Evolutionary conservation across 2,888 invertebrate species (phyloP).

Genomic region (Cerastis rubricosa): DNA sequence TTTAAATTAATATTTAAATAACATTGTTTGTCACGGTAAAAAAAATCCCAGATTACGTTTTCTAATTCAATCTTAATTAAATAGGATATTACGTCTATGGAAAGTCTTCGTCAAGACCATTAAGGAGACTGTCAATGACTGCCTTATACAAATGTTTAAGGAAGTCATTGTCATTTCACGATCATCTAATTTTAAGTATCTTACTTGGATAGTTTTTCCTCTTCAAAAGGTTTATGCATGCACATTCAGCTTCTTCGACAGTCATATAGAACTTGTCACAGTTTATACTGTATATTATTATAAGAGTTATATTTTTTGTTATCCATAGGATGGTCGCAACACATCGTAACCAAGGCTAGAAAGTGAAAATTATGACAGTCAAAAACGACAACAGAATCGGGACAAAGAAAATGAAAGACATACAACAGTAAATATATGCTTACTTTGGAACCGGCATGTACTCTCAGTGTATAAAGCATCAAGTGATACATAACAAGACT

Average conservation of each 20-base stretch:
- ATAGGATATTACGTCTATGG: too few relatives aligned
- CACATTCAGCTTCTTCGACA: conserved; percentile 28
- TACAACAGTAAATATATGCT: conserved; percentile 1
- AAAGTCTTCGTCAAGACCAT: neutral
- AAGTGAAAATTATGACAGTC: neutral
- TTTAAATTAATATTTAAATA: neutral
- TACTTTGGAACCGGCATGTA: conserved; percentile 21
- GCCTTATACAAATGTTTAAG: neutral
- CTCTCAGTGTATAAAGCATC: conserved; percentile 22
- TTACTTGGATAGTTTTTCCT: conserved; percentile 33
- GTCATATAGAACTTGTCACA: conserved; percentile 33
- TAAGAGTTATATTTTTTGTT: conserved; percentile 24
- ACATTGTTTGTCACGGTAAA: neutral
- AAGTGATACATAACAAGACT: conserved; percentile 31
- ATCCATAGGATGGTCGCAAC: conserved; percentile 13
- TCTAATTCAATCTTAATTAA: too few relatives aligned
- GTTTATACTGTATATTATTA: conserved; percentile 14
- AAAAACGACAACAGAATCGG: neutral
- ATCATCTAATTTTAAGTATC: neutral
- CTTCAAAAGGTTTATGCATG: conserved; percentile 26
- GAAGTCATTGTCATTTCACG: too few relatives aligned
- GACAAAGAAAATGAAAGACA: neutral
- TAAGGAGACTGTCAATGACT: neutral
- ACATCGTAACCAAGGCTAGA: conserved; percentile 13
- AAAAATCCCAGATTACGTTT: neutral